A percentile compares a stretch with the other conserved stretches of the same genome.
Evolutionary conservation across 2,113 vertebrate genomes (phyloP).

Genomic region (Sorex araneus): DNA sequence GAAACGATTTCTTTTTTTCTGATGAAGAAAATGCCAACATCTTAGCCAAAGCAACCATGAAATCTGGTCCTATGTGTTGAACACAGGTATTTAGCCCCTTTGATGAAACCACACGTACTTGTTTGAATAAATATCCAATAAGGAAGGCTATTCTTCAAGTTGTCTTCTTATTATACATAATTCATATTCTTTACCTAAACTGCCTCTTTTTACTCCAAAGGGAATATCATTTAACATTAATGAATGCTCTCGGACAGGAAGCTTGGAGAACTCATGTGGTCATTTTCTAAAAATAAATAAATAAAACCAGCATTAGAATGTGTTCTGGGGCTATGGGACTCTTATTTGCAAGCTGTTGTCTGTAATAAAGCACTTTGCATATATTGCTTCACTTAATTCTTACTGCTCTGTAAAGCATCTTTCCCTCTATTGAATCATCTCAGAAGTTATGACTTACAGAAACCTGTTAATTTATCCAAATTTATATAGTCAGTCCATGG

Average conservation of each 20-base stretch:
- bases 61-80: background rate
- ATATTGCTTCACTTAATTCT: background rate
- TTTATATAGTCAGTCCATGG: background rate
- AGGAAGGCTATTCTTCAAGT: slow-evolving; percentile 39
- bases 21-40: background rate
- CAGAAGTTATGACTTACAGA: background rate
- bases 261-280: background rate
- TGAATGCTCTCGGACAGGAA: background rate
- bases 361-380: background rate
- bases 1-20: background rate
- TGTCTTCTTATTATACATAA: slow-evolving; percentile 41
- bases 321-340: background rate
- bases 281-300: slow-evolving; percentile 35
- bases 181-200: slow-evolving; percentile 53
- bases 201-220: slow-evolving; percentile 10
- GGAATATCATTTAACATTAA: slow-evolving; percentile 26
- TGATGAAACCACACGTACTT: background rate
- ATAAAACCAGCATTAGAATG: background rate
- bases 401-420: background rate
- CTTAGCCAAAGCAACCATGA: background rate
- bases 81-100: background rate
- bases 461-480: slow-evolving; percentile 26
- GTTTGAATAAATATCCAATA: slow-evolving; percentile 4
- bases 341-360: background rate
- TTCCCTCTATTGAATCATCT: slow-evolving; percentile 14